These are phyloP conservation scores for Phoebastria nigripes DNA, from an alignment of 2,797 vertebrate genomes.

Conservation along the genomic window DNA sequence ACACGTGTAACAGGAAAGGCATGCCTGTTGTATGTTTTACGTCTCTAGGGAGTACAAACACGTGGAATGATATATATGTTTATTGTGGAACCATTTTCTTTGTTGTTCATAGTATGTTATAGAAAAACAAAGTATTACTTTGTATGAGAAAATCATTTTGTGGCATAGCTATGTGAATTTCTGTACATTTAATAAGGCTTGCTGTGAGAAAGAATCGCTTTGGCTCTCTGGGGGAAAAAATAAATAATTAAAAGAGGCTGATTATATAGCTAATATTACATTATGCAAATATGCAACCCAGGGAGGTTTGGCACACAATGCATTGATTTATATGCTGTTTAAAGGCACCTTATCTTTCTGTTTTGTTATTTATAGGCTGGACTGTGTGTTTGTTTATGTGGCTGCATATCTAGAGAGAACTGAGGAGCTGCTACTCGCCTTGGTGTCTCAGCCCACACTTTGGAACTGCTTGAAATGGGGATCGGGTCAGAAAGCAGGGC, in stretches of 20 bases:
- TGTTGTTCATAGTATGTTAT: background rate
- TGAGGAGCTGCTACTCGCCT: background rate
- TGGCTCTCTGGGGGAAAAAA: background rate
- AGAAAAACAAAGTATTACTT: background rate
- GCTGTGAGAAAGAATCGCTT: background rate
- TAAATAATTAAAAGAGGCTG: conserved; percentile 32
- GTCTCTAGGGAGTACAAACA: background rate
- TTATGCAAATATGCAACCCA: conserved; percentile 28
- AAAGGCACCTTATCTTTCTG: background rate
- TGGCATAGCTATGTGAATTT: background rate
- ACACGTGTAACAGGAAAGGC: background rate
- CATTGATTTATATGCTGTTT: conserved; percentile 7
- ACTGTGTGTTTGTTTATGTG: background rate
- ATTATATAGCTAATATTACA: conserved; percentile 19
- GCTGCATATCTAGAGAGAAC: background rate
- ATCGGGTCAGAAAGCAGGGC: background rate
- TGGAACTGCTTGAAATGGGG: background rate
- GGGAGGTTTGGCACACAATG: background rate
- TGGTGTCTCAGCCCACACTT: background rate
- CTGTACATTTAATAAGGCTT: background rate
- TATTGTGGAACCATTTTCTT: background rate
- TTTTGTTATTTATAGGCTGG: background rate
- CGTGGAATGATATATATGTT: background rate
- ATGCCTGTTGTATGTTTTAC: background rate
- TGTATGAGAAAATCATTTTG: background rate